Evolutionary conservation across 2,888 invertebrate species (phyloP).

Genomic region (Elegia similella): DNA sequence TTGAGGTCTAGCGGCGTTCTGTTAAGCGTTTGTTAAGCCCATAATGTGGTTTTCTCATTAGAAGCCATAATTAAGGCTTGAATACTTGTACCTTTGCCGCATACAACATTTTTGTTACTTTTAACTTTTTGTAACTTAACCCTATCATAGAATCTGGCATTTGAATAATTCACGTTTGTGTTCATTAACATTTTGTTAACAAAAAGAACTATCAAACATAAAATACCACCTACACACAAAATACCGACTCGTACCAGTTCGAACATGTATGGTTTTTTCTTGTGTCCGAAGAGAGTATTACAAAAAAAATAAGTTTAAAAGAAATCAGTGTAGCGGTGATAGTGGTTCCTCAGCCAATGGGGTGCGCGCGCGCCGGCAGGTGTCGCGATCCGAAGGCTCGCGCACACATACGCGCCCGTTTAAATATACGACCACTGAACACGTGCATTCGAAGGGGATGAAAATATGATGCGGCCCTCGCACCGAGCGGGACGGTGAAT

Average conservation of each 20-base stretch:
- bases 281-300: constrained; percentile 71
- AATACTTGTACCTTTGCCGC: neutral
- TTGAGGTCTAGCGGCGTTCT: constrained; percentile 9
- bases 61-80: constrained; percentile 1
- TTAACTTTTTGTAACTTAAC: constrained; percentile 28
- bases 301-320: constrained; percentile 75
- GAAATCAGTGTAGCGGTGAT: constrained; percentile 81
- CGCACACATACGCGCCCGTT: constrained; percentile 65
- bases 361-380: constrained; percentile 75
- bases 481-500: constrained; percentile 55
- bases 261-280: constrained; percentile 77
- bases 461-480: constrained; percentile 46
- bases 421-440: constrained; percentile 76
- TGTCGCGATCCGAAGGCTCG: constrained; percentile 62
- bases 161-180: constrained; percentile 47
- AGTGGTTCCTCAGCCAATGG: constrained; percentile 69
- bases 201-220: constrained; percentile 66
- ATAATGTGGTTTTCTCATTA: constrained; percentile 4
- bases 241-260: constrained; percentile 71
- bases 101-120: constrained; percentile 4
- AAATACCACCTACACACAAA: constrained; percentile 78
- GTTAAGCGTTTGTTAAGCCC: neutral
- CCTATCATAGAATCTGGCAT: constrained; percentile 45
- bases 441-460: constrained; percentile 81
- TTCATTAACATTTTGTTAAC: constrained; percentile 70